A percentile compares a stretch with the other conserved stretches of the same genome.
phyloP scores from a whole-genome alignment of 2,888 invertebrate species.

The Drosophila pegasa region DNA sequence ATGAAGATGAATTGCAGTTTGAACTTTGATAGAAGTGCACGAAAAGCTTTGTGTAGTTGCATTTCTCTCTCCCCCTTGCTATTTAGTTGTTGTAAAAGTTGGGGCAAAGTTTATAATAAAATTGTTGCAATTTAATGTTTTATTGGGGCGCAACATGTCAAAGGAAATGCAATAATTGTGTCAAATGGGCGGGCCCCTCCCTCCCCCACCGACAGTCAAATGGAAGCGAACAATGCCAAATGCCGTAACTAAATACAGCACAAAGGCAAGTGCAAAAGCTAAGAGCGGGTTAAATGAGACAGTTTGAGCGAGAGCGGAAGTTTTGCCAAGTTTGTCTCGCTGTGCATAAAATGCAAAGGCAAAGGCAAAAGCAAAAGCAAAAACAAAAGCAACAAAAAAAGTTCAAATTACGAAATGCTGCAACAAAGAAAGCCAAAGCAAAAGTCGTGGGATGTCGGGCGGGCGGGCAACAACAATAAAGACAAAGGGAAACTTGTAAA shows the following conservation, averaged over 20 bases:
- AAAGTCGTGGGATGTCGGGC: constrained; percentile 6
- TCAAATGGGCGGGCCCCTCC: constrained; percentile 29
- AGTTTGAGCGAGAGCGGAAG: constrained; percentile 3
- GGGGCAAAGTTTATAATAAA: constrained; percentile 60
- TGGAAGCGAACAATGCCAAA: constrained; percentile 30
- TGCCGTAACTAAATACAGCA: constrained; percentile 27
- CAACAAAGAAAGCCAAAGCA: constrained; percentile 58
- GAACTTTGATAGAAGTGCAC: constrained; percentile 69
- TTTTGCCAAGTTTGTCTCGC: constrained; percentile 40
- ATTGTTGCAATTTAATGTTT: constrained; percentile 66
- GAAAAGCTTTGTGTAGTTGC: constrained; percentile 45
- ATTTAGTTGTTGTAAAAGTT: constrained; percentile 26
- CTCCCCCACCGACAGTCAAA: constrained; percentile 12
- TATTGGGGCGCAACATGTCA: constrained; percentile 32
- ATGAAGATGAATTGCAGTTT: constrained; percentile 79
- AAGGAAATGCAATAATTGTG: constrained; percentile 62
- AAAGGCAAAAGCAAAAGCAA: too few relatives aligned
- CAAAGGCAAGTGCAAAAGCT: constrained; percentile 48
- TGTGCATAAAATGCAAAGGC: constrained; percentile 34
- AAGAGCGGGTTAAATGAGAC: constrained; percentile 56
- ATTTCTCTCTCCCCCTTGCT: neutral
- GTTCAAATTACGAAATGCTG: constrained; percentile 76
- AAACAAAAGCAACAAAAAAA: constrained; percentile 44
- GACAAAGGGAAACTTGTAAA: constrained; percentile 60
- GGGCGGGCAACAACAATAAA: constrained; percentile 20